Percentiles rank a stretch among this genome's conserved stretches.
phyloP scores from a whole-genome alignment of 2,113 vertebrate genomes.

The Actinemys pallida region DNA sequence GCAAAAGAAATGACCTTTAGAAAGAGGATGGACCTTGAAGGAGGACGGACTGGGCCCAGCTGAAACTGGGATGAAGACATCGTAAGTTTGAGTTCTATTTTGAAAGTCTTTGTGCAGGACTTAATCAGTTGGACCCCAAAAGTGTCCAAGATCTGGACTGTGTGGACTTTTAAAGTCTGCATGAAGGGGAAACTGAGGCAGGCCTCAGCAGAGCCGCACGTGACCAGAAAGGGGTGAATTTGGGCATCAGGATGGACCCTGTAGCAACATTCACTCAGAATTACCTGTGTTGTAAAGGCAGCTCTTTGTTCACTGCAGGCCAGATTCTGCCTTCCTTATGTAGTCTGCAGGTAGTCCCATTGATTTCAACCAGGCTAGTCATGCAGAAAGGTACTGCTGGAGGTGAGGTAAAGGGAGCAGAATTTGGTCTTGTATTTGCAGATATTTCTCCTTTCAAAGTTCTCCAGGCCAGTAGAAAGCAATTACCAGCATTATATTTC shows the following conservation, averaged over 20 bases:
- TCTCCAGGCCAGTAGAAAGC: background rate
- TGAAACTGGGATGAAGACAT: background rate
- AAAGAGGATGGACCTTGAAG: background rate
- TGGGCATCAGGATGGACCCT: background rate
- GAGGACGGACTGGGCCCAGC: background rate
- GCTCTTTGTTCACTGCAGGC: background rate
- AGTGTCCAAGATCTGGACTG: background rate
- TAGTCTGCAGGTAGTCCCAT: background rate
- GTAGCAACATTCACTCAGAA: background rate
- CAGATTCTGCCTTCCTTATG: background rate
- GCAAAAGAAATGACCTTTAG: background rate
- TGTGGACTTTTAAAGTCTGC: background rate
- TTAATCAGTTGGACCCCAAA: background rate
- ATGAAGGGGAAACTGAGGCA: background rate
- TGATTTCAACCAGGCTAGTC: background rate
- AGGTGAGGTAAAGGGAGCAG: background rate
- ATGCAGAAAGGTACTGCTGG: background rate
- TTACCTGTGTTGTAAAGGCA: background rate
- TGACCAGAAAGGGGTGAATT: background rate
- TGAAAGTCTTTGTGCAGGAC: background rate
- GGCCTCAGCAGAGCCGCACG: background rate
- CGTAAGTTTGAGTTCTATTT: background rate
- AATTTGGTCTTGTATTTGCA: background rate
- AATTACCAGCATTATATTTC: background rate
- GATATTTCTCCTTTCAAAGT: background rate